A percentile compares a stretch with the other conserved stretches of the same genome.
Evolutionary conservation across 2,113 vertebrate genomes (phyloP).

Genomic region (Esox niger): DNA sequence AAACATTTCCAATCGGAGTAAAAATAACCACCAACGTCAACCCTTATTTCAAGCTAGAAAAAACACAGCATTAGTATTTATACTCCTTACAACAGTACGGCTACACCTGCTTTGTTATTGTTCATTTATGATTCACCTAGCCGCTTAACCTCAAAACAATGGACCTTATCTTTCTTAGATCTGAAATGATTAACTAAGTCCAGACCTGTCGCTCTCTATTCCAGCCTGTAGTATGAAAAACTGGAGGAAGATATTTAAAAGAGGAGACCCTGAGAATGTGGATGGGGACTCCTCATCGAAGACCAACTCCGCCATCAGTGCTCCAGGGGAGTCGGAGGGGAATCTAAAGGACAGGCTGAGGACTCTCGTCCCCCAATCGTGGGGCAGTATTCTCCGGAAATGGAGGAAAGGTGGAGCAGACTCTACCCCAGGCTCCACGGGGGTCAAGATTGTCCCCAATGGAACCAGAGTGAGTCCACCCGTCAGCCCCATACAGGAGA

Average conservation of each 20-base stretch:
- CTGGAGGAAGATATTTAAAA: slow-evolving; percentile 30
- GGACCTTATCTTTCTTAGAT: not conserved
- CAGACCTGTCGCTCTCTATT: not conserved
- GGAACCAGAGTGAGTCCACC: slow-evolving; percentile 64
- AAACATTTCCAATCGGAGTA: no score
- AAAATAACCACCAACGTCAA: no score
- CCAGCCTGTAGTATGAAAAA: slow-evolving; percentile 45
- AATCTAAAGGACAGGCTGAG: slow-evolving; percentile 42
- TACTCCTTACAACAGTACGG: no score
- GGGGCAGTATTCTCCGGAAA: slow-evolving; percentile 49
- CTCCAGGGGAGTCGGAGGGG: slow-evolving; percentile 14
- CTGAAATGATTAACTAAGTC: not conserved
- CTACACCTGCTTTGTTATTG: no score
- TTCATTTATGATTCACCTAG: no score
- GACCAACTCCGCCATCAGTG: slow-evolving; percentile 23
- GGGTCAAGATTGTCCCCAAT: slow-evolving; percentile 53
- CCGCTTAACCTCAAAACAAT: no score
- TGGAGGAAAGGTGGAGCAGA: slow-evolving; percentile 24
- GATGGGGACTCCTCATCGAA: slow-evolving; percentile 24
- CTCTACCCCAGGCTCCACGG: slow-evolving; percentile 26
- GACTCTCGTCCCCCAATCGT: slow-evolving; percentile 58
- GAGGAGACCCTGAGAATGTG: slow-evolving; percentile 17
- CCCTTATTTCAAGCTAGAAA: no score
- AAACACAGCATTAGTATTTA: no score
- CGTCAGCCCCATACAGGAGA: slow-evolving; percentile 56